Percentiles rank a stretch among this genome's conserved stretches.
These are phyloP conservation scores for Rapana venosa DNA, from an alignment of 2,888 invertebrate species.

Conservation along the genomic window DNA sequence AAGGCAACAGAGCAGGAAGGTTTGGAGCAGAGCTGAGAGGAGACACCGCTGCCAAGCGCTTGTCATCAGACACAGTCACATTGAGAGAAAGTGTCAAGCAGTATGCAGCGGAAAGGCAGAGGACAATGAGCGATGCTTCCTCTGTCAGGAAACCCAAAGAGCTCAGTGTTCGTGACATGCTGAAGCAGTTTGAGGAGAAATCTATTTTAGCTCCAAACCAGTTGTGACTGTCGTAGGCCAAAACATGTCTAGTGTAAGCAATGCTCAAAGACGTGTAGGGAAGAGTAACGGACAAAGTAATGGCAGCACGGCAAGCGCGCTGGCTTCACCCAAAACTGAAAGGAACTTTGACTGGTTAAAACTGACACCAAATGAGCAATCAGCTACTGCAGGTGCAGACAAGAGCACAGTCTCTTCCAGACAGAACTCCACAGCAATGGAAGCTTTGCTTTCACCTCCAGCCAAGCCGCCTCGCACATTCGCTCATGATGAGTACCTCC, in stretches of 20 bases:
- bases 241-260: neutral
- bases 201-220: conserved; percentile 42
- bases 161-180: conserved; percentile 56
- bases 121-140: conserved; percentile 40
- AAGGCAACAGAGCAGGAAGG: neutral
- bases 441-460: conserved; percentile 52
- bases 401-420: neutral
- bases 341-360: conserved; percentile 25
- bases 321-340: neutral
- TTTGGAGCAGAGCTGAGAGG: neutral
- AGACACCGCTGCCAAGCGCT: neutral
- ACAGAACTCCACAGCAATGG: neutral
- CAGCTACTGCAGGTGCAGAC: neutral
- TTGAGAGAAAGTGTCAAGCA: neutral
- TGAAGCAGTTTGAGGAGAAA: conserved; percentile 60
- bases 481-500: conserved; percentile 70
- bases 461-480: conserved; percentile 67
- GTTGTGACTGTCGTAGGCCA: conserved; percentile 5
- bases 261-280: neutral
- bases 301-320: neutral
- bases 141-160: neutral
- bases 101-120: conserved; percentile 41
- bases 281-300: neutral
- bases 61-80: neutral
- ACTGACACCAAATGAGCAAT: neutral